A percentile compares a stretch with the other conserved stretches of the same genome.
Conservation (phyloP, 2,888 invertebrate species). For the Hirtodrosophila trivittata region DNA sequence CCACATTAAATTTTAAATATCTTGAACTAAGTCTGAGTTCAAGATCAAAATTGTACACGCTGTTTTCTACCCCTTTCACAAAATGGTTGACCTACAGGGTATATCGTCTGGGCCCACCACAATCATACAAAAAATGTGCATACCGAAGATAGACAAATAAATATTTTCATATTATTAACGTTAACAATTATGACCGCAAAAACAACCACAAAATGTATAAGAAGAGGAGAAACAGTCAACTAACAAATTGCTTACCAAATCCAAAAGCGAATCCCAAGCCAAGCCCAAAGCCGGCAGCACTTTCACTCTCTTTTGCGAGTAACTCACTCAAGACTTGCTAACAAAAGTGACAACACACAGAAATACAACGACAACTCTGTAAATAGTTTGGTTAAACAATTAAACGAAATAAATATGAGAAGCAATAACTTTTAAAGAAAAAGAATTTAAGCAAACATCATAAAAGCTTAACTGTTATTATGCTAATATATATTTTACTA, state of each 20-base stretch:
- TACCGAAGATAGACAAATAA: constrained; percentile 12
- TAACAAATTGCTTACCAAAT: background rate
- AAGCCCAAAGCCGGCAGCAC: constrained; percentile 59
- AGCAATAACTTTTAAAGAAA: no score
- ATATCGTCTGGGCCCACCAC: constrained; percentile 61
- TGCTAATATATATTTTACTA: no score
- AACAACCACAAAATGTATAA: constrained; percentile 25
- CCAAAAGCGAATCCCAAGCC: constrained; percentile 6
- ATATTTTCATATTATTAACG: constrained; percentile 40
- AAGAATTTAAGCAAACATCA: no score
- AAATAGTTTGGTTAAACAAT: no score
- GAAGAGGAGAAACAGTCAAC: background rate
- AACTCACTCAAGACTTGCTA: constrained; percentile 16
- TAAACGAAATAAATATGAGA: no score
- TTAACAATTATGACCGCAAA: constrained; percentile 37
- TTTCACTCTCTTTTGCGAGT: constrained; percentile 60
- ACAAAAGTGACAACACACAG: background rate
- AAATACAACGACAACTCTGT: background rate
- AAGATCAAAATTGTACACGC: no score
- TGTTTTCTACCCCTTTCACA: no score
- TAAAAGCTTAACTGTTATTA: no score
- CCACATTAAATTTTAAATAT: no score
- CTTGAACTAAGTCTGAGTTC: no score
- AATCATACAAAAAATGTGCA: constrained; percentile 47
- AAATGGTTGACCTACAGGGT: constrained; percentile 7